These are phyloP conservation scores for Balearica regulorum DNA, from an alignment of 2,797 vertebrate genomes.

Conservation along the genomic window DNA sequence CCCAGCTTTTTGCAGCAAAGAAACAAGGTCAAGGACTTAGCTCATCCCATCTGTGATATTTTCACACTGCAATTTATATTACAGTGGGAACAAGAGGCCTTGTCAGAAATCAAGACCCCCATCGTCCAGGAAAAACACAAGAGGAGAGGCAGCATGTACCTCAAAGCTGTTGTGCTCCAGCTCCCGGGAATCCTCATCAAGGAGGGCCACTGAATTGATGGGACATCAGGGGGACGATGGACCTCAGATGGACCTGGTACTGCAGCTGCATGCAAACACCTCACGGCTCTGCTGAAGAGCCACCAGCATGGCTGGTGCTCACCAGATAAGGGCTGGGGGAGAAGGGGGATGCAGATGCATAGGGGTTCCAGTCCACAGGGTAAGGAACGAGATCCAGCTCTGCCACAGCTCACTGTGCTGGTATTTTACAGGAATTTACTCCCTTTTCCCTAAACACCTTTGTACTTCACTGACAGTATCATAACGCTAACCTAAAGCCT, in stretches of 20 bases:
- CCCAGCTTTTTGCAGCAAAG: conserved; percentile 35
- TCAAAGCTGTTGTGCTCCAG: background rate
- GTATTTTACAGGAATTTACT: background rate
- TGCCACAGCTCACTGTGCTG: background rate
- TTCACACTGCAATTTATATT: background rate
- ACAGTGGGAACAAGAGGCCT: background rate
- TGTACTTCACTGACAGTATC: background rate
- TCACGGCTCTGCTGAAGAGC: background rate
- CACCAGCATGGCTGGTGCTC: accelerated
- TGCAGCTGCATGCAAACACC: background rate
- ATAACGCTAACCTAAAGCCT: background rate
- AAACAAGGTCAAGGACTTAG: conserved; percentile 54
- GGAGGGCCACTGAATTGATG: accelerated
- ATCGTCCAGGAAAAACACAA: accelerated
- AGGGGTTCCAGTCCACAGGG: background rate
- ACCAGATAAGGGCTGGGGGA: background rate
- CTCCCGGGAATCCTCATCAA: background rate
- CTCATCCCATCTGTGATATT: conserved; percentile 51
- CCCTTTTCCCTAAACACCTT: background rate
- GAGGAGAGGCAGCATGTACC: background rate
- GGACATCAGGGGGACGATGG: accelerated
- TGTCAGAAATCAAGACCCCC: background rate
- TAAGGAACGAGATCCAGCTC: background rate
- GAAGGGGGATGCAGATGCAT: background rate
- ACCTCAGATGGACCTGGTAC: background rate